These are phyloP conservation scores for Hydrozoanthus tunicans DNA, from an alignment of 64 coral and sea anemone species.

Conservation along the genomic window DNA sequence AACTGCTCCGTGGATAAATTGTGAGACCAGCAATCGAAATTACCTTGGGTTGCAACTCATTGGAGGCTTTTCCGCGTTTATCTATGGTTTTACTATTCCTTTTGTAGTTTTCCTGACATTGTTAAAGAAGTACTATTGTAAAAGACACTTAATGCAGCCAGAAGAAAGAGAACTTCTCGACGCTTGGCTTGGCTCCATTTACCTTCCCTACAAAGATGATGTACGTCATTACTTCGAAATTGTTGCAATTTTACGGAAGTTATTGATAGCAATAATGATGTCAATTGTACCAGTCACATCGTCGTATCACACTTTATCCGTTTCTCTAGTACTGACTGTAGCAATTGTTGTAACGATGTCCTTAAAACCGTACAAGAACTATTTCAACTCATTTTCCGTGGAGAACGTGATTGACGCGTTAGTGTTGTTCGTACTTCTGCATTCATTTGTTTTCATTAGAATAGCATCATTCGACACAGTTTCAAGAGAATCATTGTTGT, in stretches of 20 bases:
- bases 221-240: slow-evolving; percentile 25
- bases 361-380: slow-evolving; percentile 20
- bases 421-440: slow-evolving; percentile 29
- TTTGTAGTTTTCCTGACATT: slow-evolving; percentile 64
- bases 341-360: slow-evolving; percentile 22
- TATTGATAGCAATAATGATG: slow-evolving; percentile 33
- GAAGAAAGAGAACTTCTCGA: slow-evolving; percentile 17
- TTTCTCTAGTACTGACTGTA: slow-evolving; percentile 23
- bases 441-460: slow-evolving; percentile 25
- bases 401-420: slow-evolving; percentile 38
- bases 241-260: slow-evolving; percentile 12
- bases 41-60: slow-evolving; percentile 28
- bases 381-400: background rate
- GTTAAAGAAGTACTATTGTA: slow-evolving; percentile 21
- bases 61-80: slow-evolving; percentile 26
- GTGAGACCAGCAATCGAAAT: slow-evolving; percentile 40
- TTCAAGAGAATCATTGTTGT: background rate
- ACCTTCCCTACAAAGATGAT: slow-evolving; percentile 16
- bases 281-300: slow-evolving; percentile 15
- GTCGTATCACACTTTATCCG: slow-evolving; percentile 14
- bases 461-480: slow-evolving; percentile 19
- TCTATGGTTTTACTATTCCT: slow-evolving; percentile 70
- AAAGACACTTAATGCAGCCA: slow-evolving; percentile 1
- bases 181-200: slow-evolving; percentile 30
- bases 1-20: slow-evolving; percentile 74